Evolutionary conservation across 2,888 invertebrate species (phyloP).

Genomic region (Drepana falcataria): DNA sequence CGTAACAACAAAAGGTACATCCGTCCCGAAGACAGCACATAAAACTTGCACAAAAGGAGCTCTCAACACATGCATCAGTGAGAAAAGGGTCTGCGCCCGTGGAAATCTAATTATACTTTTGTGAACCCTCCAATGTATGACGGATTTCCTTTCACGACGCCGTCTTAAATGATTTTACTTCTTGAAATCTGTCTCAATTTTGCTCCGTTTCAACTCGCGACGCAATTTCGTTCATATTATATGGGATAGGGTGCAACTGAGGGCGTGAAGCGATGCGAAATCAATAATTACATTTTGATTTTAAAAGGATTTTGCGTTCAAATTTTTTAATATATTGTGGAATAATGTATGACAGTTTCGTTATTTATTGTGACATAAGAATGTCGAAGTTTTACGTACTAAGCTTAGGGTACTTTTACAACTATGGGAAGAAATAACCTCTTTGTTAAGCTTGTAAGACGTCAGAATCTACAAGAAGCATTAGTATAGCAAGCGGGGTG

Average conservation of each 20-base stretch:
- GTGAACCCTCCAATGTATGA: slow-evolving; percentile 38
- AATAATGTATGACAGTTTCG: too few relatives aligned
- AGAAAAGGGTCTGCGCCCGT: slow-evolving; percentile 17
- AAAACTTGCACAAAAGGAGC: background rate
- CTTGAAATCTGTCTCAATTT: slow-evolving; percentile 59
- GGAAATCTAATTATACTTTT: slow-evolving; percentile 40
- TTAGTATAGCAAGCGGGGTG: too few relatives aligned
- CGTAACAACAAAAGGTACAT: background rate
- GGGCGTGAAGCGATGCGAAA: slow-evolving; percentile 8
- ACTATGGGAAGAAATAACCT: too few relatives aligned
- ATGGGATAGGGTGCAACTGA: slow-evolving; percentile 23
- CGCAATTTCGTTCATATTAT: slow-evolving; percentile 55
- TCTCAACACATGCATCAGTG: background rate
- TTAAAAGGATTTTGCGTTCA: too few relatives aligned
- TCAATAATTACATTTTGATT: slow-evolving; percentile 11
- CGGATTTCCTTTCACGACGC: slow-evolving; percentile 46
- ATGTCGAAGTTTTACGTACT: too few relatives aligned
- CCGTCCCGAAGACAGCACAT: background rate
- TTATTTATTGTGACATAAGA: too few relatives aligned
- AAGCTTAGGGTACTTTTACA: too few relatives aligned
- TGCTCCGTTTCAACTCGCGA: slow-evolving; percentile 39
- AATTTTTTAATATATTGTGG: too few relatives aligned
- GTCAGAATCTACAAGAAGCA: too few relatives aligned
- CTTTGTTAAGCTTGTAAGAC: too few relatives aligned
- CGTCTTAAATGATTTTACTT: slow-evolving; percentile 51